These are phyloP conservation scores for Carassius carassius DNA, from an alignment of 2,113 vertebrate genomes.

Conservation along the genomic window DNA sequence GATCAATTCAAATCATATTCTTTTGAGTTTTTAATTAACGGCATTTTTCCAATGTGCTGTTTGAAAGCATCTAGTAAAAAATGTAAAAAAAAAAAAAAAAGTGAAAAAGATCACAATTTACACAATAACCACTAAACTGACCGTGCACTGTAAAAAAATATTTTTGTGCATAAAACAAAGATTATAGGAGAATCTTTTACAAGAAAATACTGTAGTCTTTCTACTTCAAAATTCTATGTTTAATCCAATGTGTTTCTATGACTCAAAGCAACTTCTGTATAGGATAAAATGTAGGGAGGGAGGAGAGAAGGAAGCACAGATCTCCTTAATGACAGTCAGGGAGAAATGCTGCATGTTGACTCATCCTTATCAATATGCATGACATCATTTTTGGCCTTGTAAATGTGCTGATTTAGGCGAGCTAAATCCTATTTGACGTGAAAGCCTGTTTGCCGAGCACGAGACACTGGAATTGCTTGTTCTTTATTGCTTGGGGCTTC, in stretches of 20 bases:
- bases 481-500: neutral
- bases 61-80: too few species aligned
- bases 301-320: neutral
- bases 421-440: conserved; percentile 33
- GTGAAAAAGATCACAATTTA: too few species aligned
- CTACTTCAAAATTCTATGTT: too few species aligned
- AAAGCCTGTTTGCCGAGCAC: conserved; percentile 9
- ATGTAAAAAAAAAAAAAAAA: too few species aligned
- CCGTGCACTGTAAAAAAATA: too few species aligned
- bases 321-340: conserved; percentile 17
- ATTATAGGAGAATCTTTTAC: too few species aligned
- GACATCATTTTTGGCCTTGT: conserved; percentile 37
- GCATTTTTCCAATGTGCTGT: neutral
- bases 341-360: conserved; percentile 34
- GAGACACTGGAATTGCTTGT: conserved; percentile 5
- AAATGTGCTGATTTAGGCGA: conserved; percentile 44
- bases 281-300: neutral
- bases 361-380: conserved; percentile 47
- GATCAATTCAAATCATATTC: neutral
- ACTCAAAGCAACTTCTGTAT: too few species aligned
- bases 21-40: neutral
- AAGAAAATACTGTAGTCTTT: too few species aligned
- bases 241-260: too few species aligned
- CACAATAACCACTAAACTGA: too few species aligned
- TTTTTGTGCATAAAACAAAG: too few species aligned